Base-by-base conservation (phyloP, 2,888 invertebrate genomes). In the Apantesis nais region DNA sequence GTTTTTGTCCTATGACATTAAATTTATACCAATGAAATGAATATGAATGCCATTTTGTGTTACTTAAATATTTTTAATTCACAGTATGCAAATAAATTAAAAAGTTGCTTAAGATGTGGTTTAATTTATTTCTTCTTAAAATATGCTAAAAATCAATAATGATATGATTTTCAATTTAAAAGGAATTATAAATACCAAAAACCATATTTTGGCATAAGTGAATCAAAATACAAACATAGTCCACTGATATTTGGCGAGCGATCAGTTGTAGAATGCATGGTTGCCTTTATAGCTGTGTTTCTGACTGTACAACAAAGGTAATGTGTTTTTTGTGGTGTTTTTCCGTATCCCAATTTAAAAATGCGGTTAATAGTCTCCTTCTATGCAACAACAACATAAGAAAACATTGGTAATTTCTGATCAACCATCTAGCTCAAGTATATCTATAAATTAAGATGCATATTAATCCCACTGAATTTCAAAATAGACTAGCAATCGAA, bases 341-440 rank as follows among this genome's bases (percentile, higher is more conserved):
- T 48, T 48, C 48, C 48, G 48, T 55, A 5, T 25, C 14, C 14
- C 5, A 55, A 55, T 14, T 55, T 25, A 0, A 55, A 55, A 55
- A 55, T 14, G 55, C 55, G 25, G 55, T 25, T 25, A 55, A 73
- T 77, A 76, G 76, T 74, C 70, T 71, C 70, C 82, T 81, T 81
- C 85, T 77, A 69, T 77, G 80, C 81, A 84, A 78, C 66, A 84
- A 78, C 66, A 71, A 68, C 69, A 65, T 76, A 80, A 78, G 75
- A 78, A 78, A 83, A 62, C 71, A 79, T 3, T 64, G 9, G 67
- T 65, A 74, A 73, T 77, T 68, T 78, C 77, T 66, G 70, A 39
- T 58, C n/a, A 11, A 11, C 25, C 71, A 72, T 60, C n/a, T 66
- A 37, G 62, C 29, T 29, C 58, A 58, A 58, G 58, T 58, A 64